Conservation (phyloP, 1,140 invertebrate genomes). For the Cyrtorhinus lividipennis region DNA sequence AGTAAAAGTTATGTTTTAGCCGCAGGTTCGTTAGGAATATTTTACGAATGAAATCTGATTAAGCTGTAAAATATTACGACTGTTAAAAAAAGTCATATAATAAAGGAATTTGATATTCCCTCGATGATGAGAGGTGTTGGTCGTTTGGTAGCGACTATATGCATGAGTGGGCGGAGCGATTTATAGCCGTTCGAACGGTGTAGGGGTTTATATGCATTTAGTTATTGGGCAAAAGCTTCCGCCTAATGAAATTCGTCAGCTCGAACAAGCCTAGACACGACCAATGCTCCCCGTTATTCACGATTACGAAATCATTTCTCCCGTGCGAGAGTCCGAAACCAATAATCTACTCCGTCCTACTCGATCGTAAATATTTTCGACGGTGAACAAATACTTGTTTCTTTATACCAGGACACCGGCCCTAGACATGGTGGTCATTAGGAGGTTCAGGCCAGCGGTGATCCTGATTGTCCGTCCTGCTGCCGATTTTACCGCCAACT, state of each 20-base stretch:
- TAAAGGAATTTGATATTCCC: no score
- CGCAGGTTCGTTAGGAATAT: no score
- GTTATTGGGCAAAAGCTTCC: background rate
- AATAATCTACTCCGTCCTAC: background rate
- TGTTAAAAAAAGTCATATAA: no score
- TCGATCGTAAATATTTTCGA: background rate
- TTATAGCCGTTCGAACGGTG: no score
- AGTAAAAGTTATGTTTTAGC: no score
- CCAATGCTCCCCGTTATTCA: background rate
- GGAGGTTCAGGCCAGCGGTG: background rate
- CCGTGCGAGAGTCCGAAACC: background rate
- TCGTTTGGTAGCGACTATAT: background rate
- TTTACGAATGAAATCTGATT: no score
- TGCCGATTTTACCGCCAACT: background rate
- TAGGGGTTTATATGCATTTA: background rate
- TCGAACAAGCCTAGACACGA: background rate
- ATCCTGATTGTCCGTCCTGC: background rate
- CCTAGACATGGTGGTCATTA: background rate
- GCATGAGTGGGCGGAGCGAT: background rate
- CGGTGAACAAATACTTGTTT: background rate
- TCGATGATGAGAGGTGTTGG: no score
- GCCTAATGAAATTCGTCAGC: background rate
- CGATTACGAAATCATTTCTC: background rate
- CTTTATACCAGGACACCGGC: background rate
- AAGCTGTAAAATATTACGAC: no score